These are phyloP conservation scores for Tichodroma muraria DNA, from an alignment of 2,113 vertebrate species.

Conservation along the genomic window DNA sequence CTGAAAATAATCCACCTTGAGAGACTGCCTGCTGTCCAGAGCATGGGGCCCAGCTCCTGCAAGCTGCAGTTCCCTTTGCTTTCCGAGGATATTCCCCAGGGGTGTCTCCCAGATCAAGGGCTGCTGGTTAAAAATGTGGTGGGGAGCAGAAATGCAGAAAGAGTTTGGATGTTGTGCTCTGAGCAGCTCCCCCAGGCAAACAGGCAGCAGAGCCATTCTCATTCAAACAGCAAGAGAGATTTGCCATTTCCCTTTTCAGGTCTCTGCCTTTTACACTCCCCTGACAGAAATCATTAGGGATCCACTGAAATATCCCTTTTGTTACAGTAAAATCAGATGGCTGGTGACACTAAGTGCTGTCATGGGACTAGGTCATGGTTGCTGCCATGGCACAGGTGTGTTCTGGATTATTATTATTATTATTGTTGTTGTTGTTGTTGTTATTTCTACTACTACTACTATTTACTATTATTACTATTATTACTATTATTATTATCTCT, in stretches of 20 bases:
- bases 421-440: too few species aligned
- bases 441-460: too few species aligned
- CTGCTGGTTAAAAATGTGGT: neutral
- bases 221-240: neutral
- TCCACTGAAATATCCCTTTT: neutral
- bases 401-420: neutral
- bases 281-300: neutral
- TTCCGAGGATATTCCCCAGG: neutral
- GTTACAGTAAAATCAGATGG: neutral
- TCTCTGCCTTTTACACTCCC: neutral
- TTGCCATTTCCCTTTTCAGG: neutral
- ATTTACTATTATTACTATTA: too few species aligned
- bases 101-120: neutral
- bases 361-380: neutral
- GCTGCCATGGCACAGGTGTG: neutral
- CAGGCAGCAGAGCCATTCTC: neutral
- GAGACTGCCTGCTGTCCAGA: neutral
- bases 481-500: neutral
- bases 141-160: neutral
- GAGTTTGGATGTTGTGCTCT: neutral
- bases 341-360: neutral
- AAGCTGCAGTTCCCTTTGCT: neutral
- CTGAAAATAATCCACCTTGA: neutral
- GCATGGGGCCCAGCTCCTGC: neutral
- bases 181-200: neutral